Evolutionary conservation across 2,797 vertebrate genomes (phyloP).

Genomic region (Urosaurus nigricauda): DNA sequence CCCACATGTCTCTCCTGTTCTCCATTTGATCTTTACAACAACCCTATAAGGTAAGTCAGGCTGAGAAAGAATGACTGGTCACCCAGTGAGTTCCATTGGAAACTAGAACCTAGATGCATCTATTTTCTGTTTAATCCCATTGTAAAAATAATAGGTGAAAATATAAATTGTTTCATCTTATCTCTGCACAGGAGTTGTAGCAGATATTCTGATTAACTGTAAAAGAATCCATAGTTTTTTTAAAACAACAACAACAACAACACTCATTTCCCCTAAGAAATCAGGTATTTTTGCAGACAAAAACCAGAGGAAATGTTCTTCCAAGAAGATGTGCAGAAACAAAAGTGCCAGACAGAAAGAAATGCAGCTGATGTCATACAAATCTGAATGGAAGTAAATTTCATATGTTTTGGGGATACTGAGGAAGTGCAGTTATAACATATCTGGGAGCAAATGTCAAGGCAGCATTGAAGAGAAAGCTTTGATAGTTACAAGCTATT

Average conservation of each 20-base stretch:
- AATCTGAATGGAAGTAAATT: slow-evolving; percentile 37
- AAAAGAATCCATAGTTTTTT: neutral
- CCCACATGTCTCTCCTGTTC: too few relatives aligned
- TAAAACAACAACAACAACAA: too few relatives aligned
- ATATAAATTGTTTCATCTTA: neutral
- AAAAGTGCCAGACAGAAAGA: slow-evolving; percentile 1
- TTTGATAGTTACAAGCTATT: slow-evolving; percentile 47
- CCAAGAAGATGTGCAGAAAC: slow-evolving; percentile 30
- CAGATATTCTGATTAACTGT: neutral
- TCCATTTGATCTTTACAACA: neutral
- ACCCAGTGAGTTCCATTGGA: neutral
- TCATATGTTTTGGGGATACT: neutral
- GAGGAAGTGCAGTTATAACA: slow-evolving; percentile 33
- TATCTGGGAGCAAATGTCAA: slow-evolving; percentile 33
- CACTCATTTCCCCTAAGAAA: neutral
- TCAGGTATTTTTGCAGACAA: neutral
- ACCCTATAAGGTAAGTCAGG: neutral
- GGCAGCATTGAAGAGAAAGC: slow-evolving; percentile 49
- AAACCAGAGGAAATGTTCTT: slow-evolving; percentile 2
- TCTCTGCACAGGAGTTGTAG: neutral
- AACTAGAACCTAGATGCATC: too few relatives aligned
- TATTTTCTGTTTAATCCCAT: neutral
- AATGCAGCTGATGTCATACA: slow-evolving; percentile 17
- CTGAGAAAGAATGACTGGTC: neutral
- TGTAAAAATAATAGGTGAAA: too few relatives aligned